Base-by-base conservation (phyloP, 2,797 vertebrate species). In the Hypotaenidia okinawae region DNA sequence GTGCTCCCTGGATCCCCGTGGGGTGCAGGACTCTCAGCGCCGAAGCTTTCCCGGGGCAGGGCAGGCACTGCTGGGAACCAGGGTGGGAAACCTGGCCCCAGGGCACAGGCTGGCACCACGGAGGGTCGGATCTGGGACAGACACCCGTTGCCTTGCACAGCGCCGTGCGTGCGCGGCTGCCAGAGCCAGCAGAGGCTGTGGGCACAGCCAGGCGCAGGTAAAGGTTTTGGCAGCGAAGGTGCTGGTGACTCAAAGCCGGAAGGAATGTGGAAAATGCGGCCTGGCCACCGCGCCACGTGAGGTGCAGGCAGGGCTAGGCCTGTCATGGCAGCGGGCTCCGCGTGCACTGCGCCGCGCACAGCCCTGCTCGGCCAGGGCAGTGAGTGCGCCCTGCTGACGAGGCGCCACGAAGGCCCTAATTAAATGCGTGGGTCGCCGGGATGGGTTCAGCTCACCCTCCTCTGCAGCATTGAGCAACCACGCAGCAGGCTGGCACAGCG, bases 191-290 rank as follows among this genome's bases (percentile, higher is more conserved):
- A 7, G 12, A 14, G 51, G n/a, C 66, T 62, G 73, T 54, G 16
- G 8, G 85, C 83, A 41, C 3, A 5, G 88, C 70, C 6, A 6
- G 68, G 78, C 9, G 9, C 13, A 5, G 91, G 94, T 45, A 37
- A 64, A 66, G 72, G 51, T 64, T 94, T 84, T 96, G 94, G 94
- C 94, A 91, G 59, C 1, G 3, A 62, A 92, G 81, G 33, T 74
- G 87, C 24, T 0, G 8, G 68, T 96, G 96, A 96, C 54, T 97
- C 95, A 96, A 82, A 84, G 41, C 1, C 1, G 21, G 69, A 82
- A 86, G 81, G 96, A 96, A 97, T 97, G 94, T 95, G 91, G 96
- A 92, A 94, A 96, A 97, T 93, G 94, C 94, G 75, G 95, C 89
- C 45, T 0, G 45, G 84, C 84, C 9, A 0, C 94, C 3, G 1